Conservation (phyloP, 2,113 vertebrate species). For the Hymenochirus boettgeri region DNA sequence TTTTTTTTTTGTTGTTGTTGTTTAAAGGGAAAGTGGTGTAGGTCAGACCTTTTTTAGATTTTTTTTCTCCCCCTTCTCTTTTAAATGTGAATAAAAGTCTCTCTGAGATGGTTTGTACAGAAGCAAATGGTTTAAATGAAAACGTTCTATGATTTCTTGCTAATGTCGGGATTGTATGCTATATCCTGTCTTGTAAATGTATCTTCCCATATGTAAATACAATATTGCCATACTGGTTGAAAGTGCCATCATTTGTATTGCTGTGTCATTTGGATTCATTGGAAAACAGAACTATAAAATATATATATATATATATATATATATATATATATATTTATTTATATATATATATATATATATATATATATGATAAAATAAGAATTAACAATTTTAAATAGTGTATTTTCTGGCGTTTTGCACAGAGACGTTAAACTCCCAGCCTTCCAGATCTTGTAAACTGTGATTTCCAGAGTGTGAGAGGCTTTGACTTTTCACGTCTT, state of each 20-base stretch:
- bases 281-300: slow-evolving; percentile 56
- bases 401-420: slow-evolving; percentile 54
- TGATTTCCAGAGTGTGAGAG: too few relatives aligned
- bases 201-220: slow-evolving; percentile 91
- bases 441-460: neutral
- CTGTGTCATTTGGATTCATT: slow-evolving; percentile 74
- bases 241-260: slow-evolving; percentile 86
- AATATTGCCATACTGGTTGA: slow-evolving; percentile 77
- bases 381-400: slow-evolving; percentile 60
- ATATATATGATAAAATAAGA: slow-evolving; percentile 49
- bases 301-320: too few relatives aligned
- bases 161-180: slow-evolving; percentile 85
- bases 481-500: neutral
- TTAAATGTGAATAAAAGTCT: slow-evolving; percentile 77
- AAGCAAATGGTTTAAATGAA: slow-evolving; percentile 70
- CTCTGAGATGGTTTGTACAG: slow-evolving; percentile 92
- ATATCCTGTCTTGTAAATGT: slow-evolving; percentile 94
- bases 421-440: neutral
- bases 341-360: too few relatives aligned
- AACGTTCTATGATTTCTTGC: slow-evolving; percentile 77
- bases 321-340: too few relatives aligned
- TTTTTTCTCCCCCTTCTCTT: slow-evolving; percentile 19
- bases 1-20: too few relatives aligned
- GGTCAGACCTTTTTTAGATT: slow-evolving; percentile 75
- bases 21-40: slow-evolving; percentile 68